These are phyloP conservation scores for Desmodus rotundus DNA, from an alignment of 2,113 vertebrate species.

Conservation along the genomic window DNA sequence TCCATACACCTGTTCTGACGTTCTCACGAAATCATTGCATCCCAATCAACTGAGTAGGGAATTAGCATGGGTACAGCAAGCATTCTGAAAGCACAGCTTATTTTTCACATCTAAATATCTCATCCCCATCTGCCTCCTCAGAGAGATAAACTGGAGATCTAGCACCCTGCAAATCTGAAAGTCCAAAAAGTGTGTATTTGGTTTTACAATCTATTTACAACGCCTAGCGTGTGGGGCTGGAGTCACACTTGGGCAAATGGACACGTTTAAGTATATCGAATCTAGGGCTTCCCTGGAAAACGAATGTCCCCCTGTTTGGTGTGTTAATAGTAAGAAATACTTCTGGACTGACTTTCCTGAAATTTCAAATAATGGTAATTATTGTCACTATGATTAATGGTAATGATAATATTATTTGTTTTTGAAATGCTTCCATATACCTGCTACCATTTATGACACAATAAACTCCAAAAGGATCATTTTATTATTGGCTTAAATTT, in stretches of 20 bases:
- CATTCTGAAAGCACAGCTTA: slow-evolving; percentile 58
- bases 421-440: neutral
- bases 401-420: neutral
- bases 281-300: neutral
- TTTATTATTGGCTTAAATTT: neutral
- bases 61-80: slow-evolving; percentile 64
- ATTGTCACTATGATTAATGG: neutral
- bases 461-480: neutral
- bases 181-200: neutral
- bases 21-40: slow-evolving; percentile 71
- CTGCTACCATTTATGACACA: neutral
- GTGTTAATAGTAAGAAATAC: neutral
- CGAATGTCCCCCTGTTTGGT: neutral
- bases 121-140: slow-evolving; percentile 46
- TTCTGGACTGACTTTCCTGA: neutral
- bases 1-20: slow-evolving; percentile 78
- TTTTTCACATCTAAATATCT: slow-evolving; percentile 67
- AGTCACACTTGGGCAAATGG: neutral
- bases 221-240: neutral
- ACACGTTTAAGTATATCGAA: neutral
- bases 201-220: neutral
- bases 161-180: neutral
- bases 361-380: neutral
- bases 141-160: neutral
- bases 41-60: slow-evolving; percentile 71